Evolutionary conservation across 1,140 invertebrate genomes (phyloP).

Genomic region (Penaeus chinensis): DNA sequence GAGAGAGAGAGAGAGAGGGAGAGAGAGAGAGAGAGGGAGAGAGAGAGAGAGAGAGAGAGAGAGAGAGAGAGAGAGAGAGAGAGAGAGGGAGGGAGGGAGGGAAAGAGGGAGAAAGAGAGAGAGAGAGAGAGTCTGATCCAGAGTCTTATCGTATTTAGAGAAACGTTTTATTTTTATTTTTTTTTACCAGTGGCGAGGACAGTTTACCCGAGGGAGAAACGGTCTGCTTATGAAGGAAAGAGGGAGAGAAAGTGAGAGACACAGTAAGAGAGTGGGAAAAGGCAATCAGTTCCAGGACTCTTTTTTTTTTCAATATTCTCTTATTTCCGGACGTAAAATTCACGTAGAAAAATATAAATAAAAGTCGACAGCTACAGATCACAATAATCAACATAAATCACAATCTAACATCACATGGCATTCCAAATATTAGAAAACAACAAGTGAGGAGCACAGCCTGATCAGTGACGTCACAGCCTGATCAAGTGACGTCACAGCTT

Average conservation of each 20-base stretch:
- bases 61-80: constrained; percentile 2
- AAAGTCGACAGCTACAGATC: constrained; percentile 52
- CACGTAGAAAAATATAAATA: constrained; percentile 62
- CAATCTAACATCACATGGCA: constrained; percentile 50
- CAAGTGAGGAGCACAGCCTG: constrained; percentile 56
- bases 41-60: constrained; percentile 2
- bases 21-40: not conserved
- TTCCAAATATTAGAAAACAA: constrained; percentile 58
- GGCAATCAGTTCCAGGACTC: constrained; percentile 44
- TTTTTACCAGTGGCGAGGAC: not conserved
- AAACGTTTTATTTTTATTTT: too few species aligned
- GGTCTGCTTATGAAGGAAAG: not conserved
- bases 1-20: not conserved
- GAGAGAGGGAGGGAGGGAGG: not conserved
- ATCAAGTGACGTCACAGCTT: constrained; percentile 39
- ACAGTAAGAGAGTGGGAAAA: constrained; percentile 21
- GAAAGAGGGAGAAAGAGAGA: not conserved
- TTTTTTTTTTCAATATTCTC: constrained; percentile 41
- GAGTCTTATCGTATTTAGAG: too few species aligned
- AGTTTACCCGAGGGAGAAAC: not conserved
- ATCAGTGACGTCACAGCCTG: constrained; percentile 53
- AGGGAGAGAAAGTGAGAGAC: constrained; percentile 26
- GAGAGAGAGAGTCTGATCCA: not conserved
- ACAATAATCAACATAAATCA: constrained; percentile 57
- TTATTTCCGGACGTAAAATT: constrained; percentile 52